These are phyloP conservation scores for Zosterops japonicus DNA, from an alignment of 2,113 vertebrate species.

Conservation along the genomic window DNA sequence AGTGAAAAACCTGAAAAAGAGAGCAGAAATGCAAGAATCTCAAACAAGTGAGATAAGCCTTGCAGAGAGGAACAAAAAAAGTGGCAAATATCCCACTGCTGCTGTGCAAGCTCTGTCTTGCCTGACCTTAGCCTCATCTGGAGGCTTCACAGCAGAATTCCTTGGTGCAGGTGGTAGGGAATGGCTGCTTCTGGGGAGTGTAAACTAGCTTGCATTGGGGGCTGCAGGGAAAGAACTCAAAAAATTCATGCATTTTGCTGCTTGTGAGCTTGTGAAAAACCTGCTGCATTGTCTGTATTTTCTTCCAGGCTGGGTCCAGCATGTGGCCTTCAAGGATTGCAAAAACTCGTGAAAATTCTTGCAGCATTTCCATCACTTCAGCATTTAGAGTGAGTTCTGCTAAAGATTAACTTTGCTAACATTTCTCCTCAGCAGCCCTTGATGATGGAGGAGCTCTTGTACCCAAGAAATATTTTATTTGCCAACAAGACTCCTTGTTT, in stretches of 20 bases:
- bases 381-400: conserved; percentile 82
- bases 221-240: not conserved
- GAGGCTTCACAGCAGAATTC: not conserved
- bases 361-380: conserved; percentile 82
- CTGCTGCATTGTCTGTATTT: not conserved
- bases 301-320: conserved; percentile 78
- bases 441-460: not conserved
- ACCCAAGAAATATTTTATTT: not conserved
- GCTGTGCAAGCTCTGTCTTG: not conserved
- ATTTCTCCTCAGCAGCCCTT: not conserved
- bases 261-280: not conserved
- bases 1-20: not conserved
- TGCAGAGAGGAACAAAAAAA: not conserved
- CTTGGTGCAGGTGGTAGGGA: not conserved
- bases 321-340: conserved; percentile 77
- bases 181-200: not conserved
- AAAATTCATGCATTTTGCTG: not conserved
- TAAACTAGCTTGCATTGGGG: not conserved
- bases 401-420: not conserved
- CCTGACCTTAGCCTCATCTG: not conserved
- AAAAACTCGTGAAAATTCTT: conserved; percentile 79
- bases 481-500: not conserved
- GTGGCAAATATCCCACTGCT: not conserved
- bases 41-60: not conserved
- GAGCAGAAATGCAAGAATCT: not conserved